Conservation (phyloP, 1,140 invertebrate genomes). For the Lucilia sericata region DNA sequence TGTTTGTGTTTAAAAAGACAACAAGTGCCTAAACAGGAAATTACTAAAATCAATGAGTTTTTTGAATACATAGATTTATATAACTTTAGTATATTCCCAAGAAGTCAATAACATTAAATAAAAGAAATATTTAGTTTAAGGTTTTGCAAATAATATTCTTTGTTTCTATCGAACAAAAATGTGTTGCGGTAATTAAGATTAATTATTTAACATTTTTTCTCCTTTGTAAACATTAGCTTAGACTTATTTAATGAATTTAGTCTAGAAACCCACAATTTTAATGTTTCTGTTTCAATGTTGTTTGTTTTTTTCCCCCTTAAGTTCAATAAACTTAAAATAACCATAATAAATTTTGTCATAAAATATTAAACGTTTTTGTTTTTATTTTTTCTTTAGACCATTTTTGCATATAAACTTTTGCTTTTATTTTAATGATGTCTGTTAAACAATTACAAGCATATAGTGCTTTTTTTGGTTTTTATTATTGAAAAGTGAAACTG, state of each 20-base stretch:
- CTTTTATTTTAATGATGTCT: neutral
- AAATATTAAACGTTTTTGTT: neutral
- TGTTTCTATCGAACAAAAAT: no score
- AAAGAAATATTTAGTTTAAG: neutral
- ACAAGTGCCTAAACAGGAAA: slow-evolving; percentile 4
- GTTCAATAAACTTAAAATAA: slow-evolving; percentile 5
- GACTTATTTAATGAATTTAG: neutral
- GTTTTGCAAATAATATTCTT: no score
- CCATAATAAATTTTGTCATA: neutral
- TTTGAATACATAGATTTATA: no score
- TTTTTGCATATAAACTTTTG: neutral
- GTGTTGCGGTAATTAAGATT: neutral
- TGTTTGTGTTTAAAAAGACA: neutral
- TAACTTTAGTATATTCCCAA: no score
- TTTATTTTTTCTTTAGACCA: no score
- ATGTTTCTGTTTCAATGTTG: neutral
- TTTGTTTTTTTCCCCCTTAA: neutral
- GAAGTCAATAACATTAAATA: no score
- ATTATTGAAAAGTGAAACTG: neutral
- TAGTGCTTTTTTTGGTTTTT: neutral
- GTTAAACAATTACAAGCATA: neutral
- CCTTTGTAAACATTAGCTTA: neutral
- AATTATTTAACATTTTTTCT: neutral
- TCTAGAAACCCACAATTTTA: neutral
- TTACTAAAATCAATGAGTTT: neutral